Base-by-base conservation (phyloP, 2,888 invertebrate genomes). In the Drosophila fulvimacula region DNA sequence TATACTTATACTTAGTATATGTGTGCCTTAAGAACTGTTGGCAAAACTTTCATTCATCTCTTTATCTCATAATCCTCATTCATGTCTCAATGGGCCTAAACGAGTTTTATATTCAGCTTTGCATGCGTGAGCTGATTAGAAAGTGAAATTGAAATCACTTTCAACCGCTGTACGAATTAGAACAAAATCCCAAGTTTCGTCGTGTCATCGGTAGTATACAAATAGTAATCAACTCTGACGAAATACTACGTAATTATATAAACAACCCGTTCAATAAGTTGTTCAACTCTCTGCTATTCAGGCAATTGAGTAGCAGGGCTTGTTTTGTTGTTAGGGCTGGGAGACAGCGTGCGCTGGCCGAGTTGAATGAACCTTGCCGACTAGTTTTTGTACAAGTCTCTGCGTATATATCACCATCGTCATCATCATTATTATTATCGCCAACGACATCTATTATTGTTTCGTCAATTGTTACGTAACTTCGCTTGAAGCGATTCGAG, bases 361-460 rank as follows among this genome's bases (percentile, higher is more conserved):
- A 56, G 61, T 61, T 56, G n/a, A 61, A 61, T 36, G 56, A 61
- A 44, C 60, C n/a, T 7, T n/a, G 9, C 5, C 19, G 24, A 46
- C 24, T 41, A 41, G 59, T 51, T 60, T 21, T 15, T 13, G 19
- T 10, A 24, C 15, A 24, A 4, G 48, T 48, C 49, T 24, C 24
- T 10, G 5, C n/a, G 9, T 27, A 27, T 44, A n/a, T n/a, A 27
- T 17, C 15, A 48, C 5, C n/a, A 34, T 19, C 9, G 7, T 34
- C 52, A 10, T 51, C 1, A 19, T 49, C 19, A 17, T 32, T 30
- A 17, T 48, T n/a, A 46, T 27, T n/a, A 27, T 27, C 46, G n/a
- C 5, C n/a, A 27, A 5, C 27, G 27, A n/a, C 42, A 15, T 42
- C 30, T 53, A 53, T 53, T 42, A 17, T 30, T 46, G 36, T n/a